These are phyloP conservation scores for Tetramorium parvispinum DNA, from an alignment of 1,140 invertebrate genomes.

Conservation along the genomic window DNA sequence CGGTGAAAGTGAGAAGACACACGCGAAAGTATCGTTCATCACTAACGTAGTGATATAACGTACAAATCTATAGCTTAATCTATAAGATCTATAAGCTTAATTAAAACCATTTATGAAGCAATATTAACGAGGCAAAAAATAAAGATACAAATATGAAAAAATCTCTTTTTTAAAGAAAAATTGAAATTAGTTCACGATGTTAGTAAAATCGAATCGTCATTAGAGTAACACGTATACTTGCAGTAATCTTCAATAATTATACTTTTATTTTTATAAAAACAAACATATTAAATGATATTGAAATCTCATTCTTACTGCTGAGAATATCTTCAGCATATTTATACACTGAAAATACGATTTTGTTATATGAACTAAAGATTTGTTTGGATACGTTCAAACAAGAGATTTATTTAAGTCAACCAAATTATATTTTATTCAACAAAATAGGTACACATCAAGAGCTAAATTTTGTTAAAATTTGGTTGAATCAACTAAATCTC, in stretches of 20 bases:
- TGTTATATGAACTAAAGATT: too few relatives aligned
- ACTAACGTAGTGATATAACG: not conserved
- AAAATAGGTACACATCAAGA: too few relatives aligned
- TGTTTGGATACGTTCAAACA: too few relatives aligned
- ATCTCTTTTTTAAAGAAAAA: not conserved
- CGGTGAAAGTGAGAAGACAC: slow-evolving; percentile 36
- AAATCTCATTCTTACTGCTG: not conserved
- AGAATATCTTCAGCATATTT: not conserved
- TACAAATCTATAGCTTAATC: too few relatives aligned
- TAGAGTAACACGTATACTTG: not conserved
- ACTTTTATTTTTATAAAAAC: not conserved
- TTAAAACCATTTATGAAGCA: not conserved
- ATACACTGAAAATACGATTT: too few relatives aligned
- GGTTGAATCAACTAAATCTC: too few relatives aligned
- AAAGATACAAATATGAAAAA: not conserved
- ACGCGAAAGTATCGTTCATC: slow-evolving; percentile 44
- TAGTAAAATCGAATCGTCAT: not conserved
- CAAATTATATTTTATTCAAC: too few relatives aligned
- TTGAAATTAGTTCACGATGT: not conserved
- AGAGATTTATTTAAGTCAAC: too few relatives aligned
- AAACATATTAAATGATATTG: not conserved
- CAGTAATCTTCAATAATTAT: not conserved
- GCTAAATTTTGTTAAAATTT: too few relatives aligned
- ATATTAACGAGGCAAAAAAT: not conserved
- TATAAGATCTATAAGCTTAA: slow-evolving; percentile 35